A percentile compares a stretch with the other conserved stretches of the same genome.
phyloP scores from a whole-genome alignment of 2,888 invertebrate genomes.

The Hymenopus coronatus region DNA sequence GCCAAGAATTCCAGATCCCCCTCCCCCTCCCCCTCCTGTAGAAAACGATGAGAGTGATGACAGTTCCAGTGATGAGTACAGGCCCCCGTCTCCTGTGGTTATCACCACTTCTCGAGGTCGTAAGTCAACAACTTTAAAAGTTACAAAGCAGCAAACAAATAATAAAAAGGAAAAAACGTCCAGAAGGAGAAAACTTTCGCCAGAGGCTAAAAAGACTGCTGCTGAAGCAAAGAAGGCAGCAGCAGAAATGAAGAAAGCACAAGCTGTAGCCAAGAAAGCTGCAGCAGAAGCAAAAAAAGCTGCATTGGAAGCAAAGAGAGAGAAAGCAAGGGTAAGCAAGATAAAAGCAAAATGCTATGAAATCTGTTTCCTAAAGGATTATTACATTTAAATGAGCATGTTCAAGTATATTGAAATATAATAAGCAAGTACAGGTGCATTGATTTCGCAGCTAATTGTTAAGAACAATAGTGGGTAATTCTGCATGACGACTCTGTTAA shows the following conservation, averaged over 20 bases:
- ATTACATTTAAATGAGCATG: no score
- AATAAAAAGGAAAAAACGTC: neutral
- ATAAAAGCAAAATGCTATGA: neutral
- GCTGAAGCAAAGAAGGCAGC: constrained; percentile 5
- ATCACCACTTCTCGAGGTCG: constrained; percentile 2
- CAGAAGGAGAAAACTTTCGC: neutral
- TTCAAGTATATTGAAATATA: no score
- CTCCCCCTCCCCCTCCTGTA: neutral
- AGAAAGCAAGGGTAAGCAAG: constrained; percentile 11
- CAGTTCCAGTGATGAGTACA: constrained; percentile 3
- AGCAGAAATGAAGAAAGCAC: constrained; percentile 14
- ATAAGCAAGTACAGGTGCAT: no score
- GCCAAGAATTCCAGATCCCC: neutral
- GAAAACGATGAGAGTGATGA: neutral
- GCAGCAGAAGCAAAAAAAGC: constrained; percentile 13
- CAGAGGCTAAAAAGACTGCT: constrained; percentile 1
- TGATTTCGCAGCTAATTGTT: no score
- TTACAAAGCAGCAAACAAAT: neutral
- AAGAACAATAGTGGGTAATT: no score
- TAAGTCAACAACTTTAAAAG: neutral
- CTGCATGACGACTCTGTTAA: no score
- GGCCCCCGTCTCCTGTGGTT: neutral
- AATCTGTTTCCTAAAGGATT: no score
- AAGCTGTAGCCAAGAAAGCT: constrained; percentile 8
- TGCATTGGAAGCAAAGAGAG: constrained; percentile 12